Base-by-base conservation (phyloP, 2,113 vertebrate species). In the Solea solea region DNA sequence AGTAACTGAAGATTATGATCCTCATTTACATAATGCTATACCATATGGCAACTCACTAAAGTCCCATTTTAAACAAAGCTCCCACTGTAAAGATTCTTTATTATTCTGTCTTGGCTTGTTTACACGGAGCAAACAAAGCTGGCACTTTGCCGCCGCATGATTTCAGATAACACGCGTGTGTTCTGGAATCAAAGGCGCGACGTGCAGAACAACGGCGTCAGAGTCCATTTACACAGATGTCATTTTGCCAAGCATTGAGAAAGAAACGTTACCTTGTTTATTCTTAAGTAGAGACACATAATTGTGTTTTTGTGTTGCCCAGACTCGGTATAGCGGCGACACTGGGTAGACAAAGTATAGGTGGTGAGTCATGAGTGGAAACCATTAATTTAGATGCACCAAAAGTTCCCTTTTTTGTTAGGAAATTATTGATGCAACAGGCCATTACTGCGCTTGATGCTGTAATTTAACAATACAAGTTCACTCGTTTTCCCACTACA, bases 401-500 rank as follows among this genome's bases (percentile, higher is more conserved):
- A 21, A 51, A 51, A n/a, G 3, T 14, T 9, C 15, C 15, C 13
- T 51, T 51, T 51, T 13, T 21, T 51, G 15, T 51, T 51, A 2
- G 44, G 8, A 10, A 45, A 45, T 45, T 14, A 9, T 51, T 51
- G 9, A 13, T 11, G 52, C 12, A 21, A 55, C 27, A 34, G 16
- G 15, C 21, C 42, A 27, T 62, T 7, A 2, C 27, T 49, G 27
- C 13, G 46, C 12, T 39, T 64, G 16, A 41, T 16, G 21, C 13
- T 40, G 6, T 14, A 45, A 45, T 63, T 21, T 15, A 62, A 39
- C 28, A 9, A n/a, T n/a, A 62, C 1, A 45, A 21, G 8, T 21
- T 2, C 49, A 27, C 53, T n/a, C 42, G 8, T 74, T 67, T 51
- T 64, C 41, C 49, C 54, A 42, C 7, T 55, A 28, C 51, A 62